phyloP scores from a whole-genome alignment of 2,797 vertebrate species.

The Sebastes cheni region DNA sequence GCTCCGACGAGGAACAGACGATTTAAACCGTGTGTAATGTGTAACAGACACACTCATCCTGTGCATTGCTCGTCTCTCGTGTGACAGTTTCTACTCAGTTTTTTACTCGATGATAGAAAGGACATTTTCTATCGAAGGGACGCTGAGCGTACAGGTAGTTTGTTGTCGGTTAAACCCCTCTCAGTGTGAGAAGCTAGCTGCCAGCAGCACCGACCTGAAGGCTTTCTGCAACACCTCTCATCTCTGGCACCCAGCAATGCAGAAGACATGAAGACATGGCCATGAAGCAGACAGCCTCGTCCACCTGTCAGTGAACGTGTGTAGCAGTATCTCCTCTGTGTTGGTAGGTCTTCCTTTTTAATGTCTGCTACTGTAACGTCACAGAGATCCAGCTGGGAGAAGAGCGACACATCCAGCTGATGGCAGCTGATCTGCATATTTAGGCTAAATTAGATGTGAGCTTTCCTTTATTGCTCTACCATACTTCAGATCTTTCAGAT shows the following conservation, averaged over 20 bases:
- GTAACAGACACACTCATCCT: background rate
- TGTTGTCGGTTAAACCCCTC: background rate
- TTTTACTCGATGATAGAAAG: background rate
- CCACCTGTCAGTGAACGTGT: slow-evolving; percentile 31
- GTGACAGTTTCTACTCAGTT: background rate
- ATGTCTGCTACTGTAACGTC: background rate
- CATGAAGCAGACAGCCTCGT: slow-evolving; percentile 15
- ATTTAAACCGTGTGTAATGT: background rate
- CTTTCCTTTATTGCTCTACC: background rate
- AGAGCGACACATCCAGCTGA: background rate
- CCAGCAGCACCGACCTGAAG: slow-evolving; percentile 3
- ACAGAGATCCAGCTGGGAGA: background rate
- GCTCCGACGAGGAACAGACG: slow-evolving; percentile 48
- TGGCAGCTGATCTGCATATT: slow-evolving; percentile 4
- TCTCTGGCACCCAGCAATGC: slow-evolving; percentile 5
- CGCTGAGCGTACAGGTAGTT: background rate
- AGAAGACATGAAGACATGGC: slow-evolving; percentile 61
- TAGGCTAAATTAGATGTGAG: background rate
- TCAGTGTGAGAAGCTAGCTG: slow-evolving; percentile 19
- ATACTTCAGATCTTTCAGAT: background rate
- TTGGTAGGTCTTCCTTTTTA: slow-evolving; percentile 57
- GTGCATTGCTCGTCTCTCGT: background rate
- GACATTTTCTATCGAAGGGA: background rate
- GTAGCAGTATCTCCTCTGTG: slow-evolving; percentile 9
- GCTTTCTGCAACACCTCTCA: background rate